Percentiles rank a stretch among this genome's conserved stretches.
These are phyloP conservation scores for Puntigrus tetrazona DNA, from an alignment of 2,113 vertebrate genomes.

Conservation along the genomic window DNA sequence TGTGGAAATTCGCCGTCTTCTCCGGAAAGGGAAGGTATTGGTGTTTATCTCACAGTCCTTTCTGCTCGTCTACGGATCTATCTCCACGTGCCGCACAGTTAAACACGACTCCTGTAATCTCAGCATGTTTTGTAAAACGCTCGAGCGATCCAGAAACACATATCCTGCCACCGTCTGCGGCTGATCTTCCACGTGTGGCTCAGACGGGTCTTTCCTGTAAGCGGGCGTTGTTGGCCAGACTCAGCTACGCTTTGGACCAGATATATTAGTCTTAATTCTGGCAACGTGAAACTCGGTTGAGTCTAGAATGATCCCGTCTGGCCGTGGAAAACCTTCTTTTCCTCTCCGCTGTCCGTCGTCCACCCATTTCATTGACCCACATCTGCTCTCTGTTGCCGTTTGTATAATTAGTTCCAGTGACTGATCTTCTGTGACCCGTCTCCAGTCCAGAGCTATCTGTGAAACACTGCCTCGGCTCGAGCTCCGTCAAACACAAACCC, in stretches of 20 bases:
- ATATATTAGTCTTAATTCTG: neutral
- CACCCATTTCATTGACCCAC: slow-evolving; percentile 49
- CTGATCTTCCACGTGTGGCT: neutral
- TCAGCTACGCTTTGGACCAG: neutral
- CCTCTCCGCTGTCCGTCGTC: neutral
- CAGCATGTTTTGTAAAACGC: neutral
- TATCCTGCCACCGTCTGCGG: neutral
- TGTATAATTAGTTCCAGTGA: slow-evolving; percentile 37
- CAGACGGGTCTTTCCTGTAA: neutral
- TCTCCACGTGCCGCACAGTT: neutral
- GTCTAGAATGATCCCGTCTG: slow-evolving; percentile 43
- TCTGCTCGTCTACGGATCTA: neutral
- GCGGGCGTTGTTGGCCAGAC: neutral
- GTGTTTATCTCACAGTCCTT: slow-evolving; percentile 1
- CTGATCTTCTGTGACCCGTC: slow-evolving; percentile 31
- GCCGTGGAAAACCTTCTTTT: slow-evolving; percentile 54
- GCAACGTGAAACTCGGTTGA: neutral
- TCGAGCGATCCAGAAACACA: neutral
- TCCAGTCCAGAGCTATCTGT: slow-evolving; percentile 30
- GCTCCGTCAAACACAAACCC: neutral
- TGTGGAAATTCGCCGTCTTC: slow-evolving; percentile 87
- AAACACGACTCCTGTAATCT: neutral
- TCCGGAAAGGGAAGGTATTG: slow-evolving; percentile 90
- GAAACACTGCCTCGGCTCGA: neutral
- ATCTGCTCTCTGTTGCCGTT: neutral